Evolutionary conservation across 2,797 vertebrate genomes (phyloP).

Genomic region (Galaxias olidus): DNA sequence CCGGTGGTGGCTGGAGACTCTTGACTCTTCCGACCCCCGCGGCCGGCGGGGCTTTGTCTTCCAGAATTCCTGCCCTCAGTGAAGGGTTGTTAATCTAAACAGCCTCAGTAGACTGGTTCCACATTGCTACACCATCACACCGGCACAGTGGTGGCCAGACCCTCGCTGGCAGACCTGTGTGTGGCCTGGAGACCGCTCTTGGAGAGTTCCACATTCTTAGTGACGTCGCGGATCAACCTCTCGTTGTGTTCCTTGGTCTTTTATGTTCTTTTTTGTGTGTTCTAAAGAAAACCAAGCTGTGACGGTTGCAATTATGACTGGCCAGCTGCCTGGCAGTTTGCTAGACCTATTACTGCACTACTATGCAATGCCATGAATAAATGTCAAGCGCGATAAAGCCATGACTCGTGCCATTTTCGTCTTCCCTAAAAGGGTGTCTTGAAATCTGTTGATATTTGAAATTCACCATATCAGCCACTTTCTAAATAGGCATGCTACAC

Average conservation of each 20-base stretch:
- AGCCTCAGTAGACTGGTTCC: constrained; percentile 56
- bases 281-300: constrained; percentile 26
- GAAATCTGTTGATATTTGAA: too few relatives aligned
- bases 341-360: constrained; percentile 46
- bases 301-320: constrained; percentile 44
- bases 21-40: constrained; percentile 39
- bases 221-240: constrained; percentile 35
- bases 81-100: constrained; percentile 63
- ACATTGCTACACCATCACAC: constrained; percentile 67
- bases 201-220: constrained; percentile 54
- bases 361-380: constrained; percentile 49
- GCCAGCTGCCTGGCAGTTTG: constrained; percentile 41
- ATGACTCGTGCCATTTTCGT: too few relatives aligned
- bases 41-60: constrained; percentile 43
- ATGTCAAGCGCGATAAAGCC: constrained; percentile 38
- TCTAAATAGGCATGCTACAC: too few relatives aligned
- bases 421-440: too few relatives aligned
- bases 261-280: constrained; percentile 30
- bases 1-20: constrained; percentile 28
- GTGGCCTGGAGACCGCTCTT: constrained; percentile 44
- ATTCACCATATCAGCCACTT: too few relatives aligned
- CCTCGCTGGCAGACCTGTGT: constrained; percentile 54
- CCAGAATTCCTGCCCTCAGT: constrained; percentile 37
- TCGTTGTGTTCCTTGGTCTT: constrained; percentile 53
- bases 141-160: constrained; percentile 57